Conservation (phyloP, 2,113 vertebrate species). For the Vidua macroura region DNA sequence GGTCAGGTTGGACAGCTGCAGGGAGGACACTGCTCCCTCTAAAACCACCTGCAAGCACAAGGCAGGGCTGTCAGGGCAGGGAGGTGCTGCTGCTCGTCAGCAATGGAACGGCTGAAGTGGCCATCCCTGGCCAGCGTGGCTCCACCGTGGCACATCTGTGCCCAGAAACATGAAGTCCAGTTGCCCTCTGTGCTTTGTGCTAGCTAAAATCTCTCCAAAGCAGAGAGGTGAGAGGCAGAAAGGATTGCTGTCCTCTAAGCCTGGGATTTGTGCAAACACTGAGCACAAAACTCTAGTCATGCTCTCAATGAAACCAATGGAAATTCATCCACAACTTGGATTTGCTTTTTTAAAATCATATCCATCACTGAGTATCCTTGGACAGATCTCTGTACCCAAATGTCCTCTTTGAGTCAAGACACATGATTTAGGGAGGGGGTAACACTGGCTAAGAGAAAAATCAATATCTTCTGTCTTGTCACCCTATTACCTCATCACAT, state of each 20-base stretch:
- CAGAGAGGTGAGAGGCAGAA: neutral
- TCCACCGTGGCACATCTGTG: neutral
- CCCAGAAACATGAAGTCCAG: neutral
- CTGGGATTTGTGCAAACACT: neutral
- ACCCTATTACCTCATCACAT: neutral
- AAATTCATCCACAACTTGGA: neutral
- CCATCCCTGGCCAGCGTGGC: neutral
- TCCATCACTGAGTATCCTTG: neutral
- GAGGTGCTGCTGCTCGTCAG: neutral
- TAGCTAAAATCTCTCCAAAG: neutral
- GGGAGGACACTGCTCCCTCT: conserved; percentile 71
- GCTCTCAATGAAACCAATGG: neutral
- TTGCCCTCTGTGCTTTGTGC: neutral
- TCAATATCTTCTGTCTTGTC: neutral
- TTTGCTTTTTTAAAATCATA: neutral
- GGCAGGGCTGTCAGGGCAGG: neutral
- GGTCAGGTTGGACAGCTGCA: conserved; percentile 78
- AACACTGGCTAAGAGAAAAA: neutral
- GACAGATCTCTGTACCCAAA: neutral
- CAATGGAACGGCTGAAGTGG: accelerated
- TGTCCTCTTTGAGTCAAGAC: neutral
- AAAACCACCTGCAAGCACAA: conserved; percentile 77
- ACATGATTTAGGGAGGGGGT: neutral
- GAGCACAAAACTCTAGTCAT: neutral
- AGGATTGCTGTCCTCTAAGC: neutral